Conservation (phyloP, 1,140 invertebrate genomes). For the Drosophila baimaii region DNA sequence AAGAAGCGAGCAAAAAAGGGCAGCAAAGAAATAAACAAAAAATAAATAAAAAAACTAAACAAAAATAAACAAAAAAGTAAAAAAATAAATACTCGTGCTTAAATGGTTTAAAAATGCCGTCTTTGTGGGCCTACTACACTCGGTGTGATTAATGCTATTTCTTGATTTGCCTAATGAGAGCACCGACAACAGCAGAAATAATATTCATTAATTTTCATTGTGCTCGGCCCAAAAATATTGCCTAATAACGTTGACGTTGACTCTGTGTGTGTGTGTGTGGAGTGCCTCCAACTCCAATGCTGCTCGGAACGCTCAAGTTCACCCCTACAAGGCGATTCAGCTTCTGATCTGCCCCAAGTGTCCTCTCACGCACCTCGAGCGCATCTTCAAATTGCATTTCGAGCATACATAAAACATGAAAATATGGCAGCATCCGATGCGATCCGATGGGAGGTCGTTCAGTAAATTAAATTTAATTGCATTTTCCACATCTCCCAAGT, state of each 20-base stretch:
- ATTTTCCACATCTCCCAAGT: conserved; percentile 38
- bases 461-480: conserved; percentile 73
- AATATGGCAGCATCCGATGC: conserved; percentile 35
- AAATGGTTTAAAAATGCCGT: conserved; percentile 22
- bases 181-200: conserved; percentile 4
- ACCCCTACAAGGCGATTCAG: conserved; percentile 51
- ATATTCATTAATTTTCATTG: conserved; percentile 41
- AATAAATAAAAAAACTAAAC: conserved; percentile 21
- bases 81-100: conserved; percentile 24
- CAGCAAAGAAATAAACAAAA: conserved; percentile 14
- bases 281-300: conserved; percentile 32
- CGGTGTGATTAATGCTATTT: conserved; percentile 30
- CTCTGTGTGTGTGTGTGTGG: too few relatives aligned
- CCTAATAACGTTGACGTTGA: conserved; percentile 24
- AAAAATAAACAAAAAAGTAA: conserved; percentile 19
- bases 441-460: conserved; percentile 57
- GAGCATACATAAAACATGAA: conserved; percentile 53
- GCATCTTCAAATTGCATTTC: conserved; percentile 63
- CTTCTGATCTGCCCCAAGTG: conserved; percentile 46
- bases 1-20: conserved; percentile 41
- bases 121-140: conserved; percentile 20
- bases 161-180: conserved; percentile 37
- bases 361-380: conserved; percentile 55
- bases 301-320: conserved; percentile 44
- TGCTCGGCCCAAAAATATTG: conserved; percentile 28